Conservation (phyloP, 2,113 vertebrate species). For the Pyxicephalus adspersus region DNA sequence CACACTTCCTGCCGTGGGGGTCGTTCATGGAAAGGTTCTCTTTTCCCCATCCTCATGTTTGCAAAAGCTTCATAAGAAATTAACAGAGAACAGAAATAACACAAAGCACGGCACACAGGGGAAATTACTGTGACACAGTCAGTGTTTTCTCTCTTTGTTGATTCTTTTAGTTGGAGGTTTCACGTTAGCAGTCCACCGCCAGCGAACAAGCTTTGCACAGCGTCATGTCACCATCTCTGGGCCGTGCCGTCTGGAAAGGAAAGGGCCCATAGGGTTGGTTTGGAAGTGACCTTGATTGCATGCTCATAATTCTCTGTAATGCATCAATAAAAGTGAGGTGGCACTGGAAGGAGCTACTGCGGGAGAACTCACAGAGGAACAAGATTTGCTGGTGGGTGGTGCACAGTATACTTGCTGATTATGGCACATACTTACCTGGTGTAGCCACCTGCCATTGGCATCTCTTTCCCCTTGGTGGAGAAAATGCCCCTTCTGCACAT, state of each 20-base stretch:
- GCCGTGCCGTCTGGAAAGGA: neutral
- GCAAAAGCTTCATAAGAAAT: constrained; percentile 33
- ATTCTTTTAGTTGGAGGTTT: constrained; percentile 19
- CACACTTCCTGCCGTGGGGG: too few relatives aligned
- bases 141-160: constrained; percentile 38
- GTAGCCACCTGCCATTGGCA: too few relatives aligned
- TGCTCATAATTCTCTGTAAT: constrained; percentile 13
- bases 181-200: constrained; percentile 4
- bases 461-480: too few relatives aligned
- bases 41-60: constrained; percentile 14
- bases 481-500: too few relatives aligned
- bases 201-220: neutral
- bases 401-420: too few relatives aligned
- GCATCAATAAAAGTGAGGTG: constrained; percentile 27
- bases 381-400: too few relatives aligned
- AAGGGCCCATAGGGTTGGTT: constrained; percentile 18
- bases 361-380: constrained; percentile 10
- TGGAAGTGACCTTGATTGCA: constrained; percentile 23
- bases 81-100: constrained; percentile 5
- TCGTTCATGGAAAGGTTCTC: neutral
- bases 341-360: neutral
- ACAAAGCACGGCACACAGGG: constrained; percentile 7
- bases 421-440: too few relatives aligned
- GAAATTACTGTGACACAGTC: constrained; percentile 23
- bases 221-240: constrained; percentile 1